Base-by-base conservation (phyloP, 1,140 invertebrate species). In the Sitobion miscanthi region DNA sequence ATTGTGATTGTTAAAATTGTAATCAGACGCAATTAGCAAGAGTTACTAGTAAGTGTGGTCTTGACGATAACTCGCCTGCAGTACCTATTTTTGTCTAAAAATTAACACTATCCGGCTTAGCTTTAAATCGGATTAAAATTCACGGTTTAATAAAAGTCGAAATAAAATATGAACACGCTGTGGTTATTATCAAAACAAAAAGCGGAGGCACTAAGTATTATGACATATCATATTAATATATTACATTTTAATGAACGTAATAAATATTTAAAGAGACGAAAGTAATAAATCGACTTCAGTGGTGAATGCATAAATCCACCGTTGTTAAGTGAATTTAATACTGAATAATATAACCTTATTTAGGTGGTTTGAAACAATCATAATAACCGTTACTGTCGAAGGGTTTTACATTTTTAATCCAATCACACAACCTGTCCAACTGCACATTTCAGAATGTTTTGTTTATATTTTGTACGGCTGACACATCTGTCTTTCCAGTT, bases 51-150 rank as follows among this genome's bases (percentile, higher is more conserved):
- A n/a, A 14, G n/a, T 6, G 30, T 77, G 62, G n/a, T n/a, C 3
- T 77, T 77, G 5, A n/a, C 4, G n/a, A 35, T 77, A 6, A 20
- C n/a, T 77, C 1, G n/a, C 11, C 52, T 52, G 49, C 8, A 17
- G 30, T 69, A 38, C 38, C 38, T 38, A n/a, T 69, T 69, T 77
- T 77, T n/a, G 62, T 77, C 62, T n/a, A n/a, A 77, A 69, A 77
- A 77, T 35, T n/a, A n/a, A 35, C 62, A n/a, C 4, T 0, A n/a
- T 77, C 17, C 11, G 62, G n/a, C 5, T n/a, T 77, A 77, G 14
- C n/a, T 77, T 77, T 77, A 77, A 77, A 35, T 77, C 62, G 30
- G 62, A 77, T 77, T n/a, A 77, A 69, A 77, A 77, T n/a, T n/a
- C 14, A n/a, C n/a, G 62, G n/a, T 77, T 77, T 77, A 77, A n/a